A percentile compares a stretch with the other conserved stretches of the same genome.
phyloP scores from a whole-genome alignment of 2,888 invertebrate genomes.

The Formica aserva region DNA sequence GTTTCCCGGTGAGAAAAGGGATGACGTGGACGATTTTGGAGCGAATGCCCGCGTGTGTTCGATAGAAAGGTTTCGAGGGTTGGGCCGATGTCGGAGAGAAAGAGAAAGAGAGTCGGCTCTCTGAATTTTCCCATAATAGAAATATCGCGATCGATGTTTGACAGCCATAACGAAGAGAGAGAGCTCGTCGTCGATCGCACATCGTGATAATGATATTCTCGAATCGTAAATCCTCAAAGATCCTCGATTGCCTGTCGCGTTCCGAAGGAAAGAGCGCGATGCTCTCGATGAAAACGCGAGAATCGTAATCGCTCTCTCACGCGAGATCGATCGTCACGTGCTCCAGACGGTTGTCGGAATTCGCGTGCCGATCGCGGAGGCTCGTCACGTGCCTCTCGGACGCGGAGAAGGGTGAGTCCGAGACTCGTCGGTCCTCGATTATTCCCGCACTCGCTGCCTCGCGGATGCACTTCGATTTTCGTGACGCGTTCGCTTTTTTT shows the following conservation, averaged over 20 bases:
- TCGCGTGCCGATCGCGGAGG: slow-evolving; percentile 48
- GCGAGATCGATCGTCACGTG: slow-evolving; percentile 50
- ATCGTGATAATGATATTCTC: slow-evolving; percentile 28
- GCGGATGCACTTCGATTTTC: slow-evolving; percentile 44
- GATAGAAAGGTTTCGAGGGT: slow-evolving; percentile 6
- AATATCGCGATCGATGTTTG: background rate
- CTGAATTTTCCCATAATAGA: background rate
- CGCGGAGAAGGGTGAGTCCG: slow-evolving; percentile 4
- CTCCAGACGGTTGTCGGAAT: slow-evolving; percentile 36
- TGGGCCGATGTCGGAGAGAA: slow-evolving; percentile 16
- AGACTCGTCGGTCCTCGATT: slow-evolving; percentile 13
- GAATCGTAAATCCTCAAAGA: background rate
- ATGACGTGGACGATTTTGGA: background rate
- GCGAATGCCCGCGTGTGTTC: slow-evolving; percentile 3
- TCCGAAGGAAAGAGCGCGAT: background rate
- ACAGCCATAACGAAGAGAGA: slow-evolving; percentile 44
- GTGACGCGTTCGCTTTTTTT: slow-evolving; percentile 10
- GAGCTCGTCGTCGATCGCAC: slow-evolving; percentile 65
- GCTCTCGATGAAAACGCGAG: slow-evolving; percentile 16
- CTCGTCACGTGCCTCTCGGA: slow-evolving; percentile 45
- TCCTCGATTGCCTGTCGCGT: background rate
- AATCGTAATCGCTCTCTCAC: slow-evolving; percentile 28
- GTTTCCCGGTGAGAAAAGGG: slow-evolving; percentile 10
- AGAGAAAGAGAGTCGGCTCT: background rate
- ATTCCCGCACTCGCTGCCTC: slow-evolving; percentile 23